Percentiles rank a stretch among this genome's conserved stretches.
Evolutionary conservation across 2,113 vertebrate genomes (phyloP).

Genomic region (Panthera tigris): DNA sequence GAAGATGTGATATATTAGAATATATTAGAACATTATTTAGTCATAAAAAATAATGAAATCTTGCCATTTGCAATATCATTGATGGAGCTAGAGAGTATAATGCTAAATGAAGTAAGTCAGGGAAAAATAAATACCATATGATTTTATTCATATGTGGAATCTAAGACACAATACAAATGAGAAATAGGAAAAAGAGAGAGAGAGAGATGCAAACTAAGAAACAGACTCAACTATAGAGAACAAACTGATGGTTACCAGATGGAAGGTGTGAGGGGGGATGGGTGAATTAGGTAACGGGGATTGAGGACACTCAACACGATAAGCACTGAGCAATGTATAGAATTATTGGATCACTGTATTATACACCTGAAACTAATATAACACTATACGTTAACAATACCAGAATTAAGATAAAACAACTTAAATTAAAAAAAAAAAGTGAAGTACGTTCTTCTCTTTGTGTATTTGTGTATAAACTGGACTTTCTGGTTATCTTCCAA

Average conservation of each 20-base stretch:
- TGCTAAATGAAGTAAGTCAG: not conserved
- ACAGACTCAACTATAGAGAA: not conserved
- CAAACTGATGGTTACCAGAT: not conserved
- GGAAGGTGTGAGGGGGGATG: not conserved
- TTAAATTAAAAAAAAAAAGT: not conserved
- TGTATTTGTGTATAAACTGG: not conserved
- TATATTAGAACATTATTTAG: not conserved
- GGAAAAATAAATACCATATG: not conserved
- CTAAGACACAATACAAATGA: not conserved
- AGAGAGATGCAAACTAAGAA: not conserved
- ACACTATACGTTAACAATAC: not conserved
- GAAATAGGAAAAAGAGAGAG: not conserved
- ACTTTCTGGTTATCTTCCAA: not conserved
- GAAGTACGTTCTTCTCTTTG: not conserved
- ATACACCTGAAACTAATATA: not conserved
- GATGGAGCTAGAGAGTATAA: not conserved
- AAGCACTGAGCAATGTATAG: not conserved
- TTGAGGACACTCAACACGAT: not conserved
- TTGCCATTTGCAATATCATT: not conserved
- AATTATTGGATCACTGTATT: not conserved
- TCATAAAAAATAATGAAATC: not conserved
- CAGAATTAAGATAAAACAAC: not conserved
- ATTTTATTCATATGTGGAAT: not conserved
- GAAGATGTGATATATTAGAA: not conserved
- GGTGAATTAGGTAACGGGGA: not conserved